Evolutionary conservation across 2,113 vertebrate species (phyloP).

Genomic region (Tenebrosternarchus preto): DNA sequence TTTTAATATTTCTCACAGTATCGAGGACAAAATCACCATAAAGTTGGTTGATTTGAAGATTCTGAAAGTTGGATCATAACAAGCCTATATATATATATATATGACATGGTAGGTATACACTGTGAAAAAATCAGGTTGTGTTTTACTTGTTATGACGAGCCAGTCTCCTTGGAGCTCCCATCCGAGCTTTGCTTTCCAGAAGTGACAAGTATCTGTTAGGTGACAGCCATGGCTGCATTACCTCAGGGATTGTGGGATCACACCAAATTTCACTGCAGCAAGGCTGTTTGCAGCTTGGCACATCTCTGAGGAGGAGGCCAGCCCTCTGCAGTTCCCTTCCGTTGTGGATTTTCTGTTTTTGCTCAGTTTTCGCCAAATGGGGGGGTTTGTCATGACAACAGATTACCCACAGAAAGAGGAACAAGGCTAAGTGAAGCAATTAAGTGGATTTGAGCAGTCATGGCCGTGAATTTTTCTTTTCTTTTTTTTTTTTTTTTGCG

Average conservation of each 20-base stretch:
- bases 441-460: conserved; percentile 58
- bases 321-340: conserved; percentile 48
- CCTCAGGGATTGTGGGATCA: not conserved
- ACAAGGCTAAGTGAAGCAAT: conserved; percentile 64
- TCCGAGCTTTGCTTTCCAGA: no score
- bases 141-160: not conserved
- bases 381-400: conserved; percentile 74
- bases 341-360: conserved; percentile 32
- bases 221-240: not conserved
- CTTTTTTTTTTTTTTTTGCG: conserved; percentile 18
- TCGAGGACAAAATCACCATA: no score
- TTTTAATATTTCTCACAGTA: no score
- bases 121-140: not conserved
- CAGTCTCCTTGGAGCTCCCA: no score
- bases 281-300: not conserved
- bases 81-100: not conserved
- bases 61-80: no score
- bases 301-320: conserved; percentile 40
- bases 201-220: no score
- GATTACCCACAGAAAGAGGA: conserved; percentile 69
- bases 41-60: no score
- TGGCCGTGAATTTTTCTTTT: conserved; percentile 23
- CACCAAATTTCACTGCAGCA: not conserved
- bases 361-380: conserved; percentile 54
- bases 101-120: not conserved